phyloP scores from a whole-genome alignment of 2,888 invertebrate species.

The Cremastinae sp. region DNA sequence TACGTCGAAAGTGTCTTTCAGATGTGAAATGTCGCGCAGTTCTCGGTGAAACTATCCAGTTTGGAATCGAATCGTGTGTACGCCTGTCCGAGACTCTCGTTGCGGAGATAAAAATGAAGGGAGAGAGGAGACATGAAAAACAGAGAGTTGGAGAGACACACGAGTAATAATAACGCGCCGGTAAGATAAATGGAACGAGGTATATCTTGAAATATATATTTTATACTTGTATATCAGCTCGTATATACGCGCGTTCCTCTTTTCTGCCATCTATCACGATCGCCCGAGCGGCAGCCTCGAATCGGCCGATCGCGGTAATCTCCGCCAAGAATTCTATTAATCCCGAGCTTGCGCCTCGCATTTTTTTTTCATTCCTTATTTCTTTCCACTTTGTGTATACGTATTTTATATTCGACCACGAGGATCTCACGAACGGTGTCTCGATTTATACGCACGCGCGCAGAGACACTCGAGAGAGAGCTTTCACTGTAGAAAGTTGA shows the following conservation, averaged over 20 bases:
- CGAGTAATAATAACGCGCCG: slow-evolving; percentile 61
- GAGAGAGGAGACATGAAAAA: slow-evolving; percentile 10
- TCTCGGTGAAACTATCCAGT: slow-evolving; percentile 52
- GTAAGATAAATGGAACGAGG: slow-evolving; percentile 61
- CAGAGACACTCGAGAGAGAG: slow-evolving; percentile 47
- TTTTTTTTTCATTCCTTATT: not conserved
- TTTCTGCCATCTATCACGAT: slow-evolving; percentile 63
- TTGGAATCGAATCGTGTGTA: slow-evolving; percentile 36
- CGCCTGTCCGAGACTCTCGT: slow-evolving; percentile 20
- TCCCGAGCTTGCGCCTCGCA: slow-evolving; percentile 64
- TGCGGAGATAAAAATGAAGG: slow-evolving; percentile 21
- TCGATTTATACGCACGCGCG: slow-evolving; percentile 39
- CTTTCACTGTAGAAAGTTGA: slow-evolving; percentile 62
- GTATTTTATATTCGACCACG: slow-evolving; percentile 29
- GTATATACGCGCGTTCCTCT: slow-evolving; percentile 32
- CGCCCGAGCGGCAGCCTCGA: slow-evolving; percentile 48
- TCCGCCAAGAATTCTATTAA: slow-evolving; percentile 61
- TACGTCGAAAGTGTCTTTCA: slow-evolving; percentile 52
- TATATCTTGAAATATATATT: slow-evolving; percentile 44
- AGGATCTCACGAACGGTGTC: slow-evolving; percentile 36
- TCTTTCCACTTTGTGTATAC: not conserved
- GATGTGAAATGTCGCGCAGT: slow-evolving; percentile 53
- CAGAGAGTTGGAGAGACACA: slow-evolving; percentile 42
- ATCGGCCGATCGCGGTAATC: slow-evolving; percentile 60
- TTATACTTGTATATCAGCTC: slow-evolving; percentile 50